Evolutionary conservation across 1,140 invertebrate genomes (phyloP), one percentile per base, ranked within the genome.

Genomic region (Battus philenor): DNA sequence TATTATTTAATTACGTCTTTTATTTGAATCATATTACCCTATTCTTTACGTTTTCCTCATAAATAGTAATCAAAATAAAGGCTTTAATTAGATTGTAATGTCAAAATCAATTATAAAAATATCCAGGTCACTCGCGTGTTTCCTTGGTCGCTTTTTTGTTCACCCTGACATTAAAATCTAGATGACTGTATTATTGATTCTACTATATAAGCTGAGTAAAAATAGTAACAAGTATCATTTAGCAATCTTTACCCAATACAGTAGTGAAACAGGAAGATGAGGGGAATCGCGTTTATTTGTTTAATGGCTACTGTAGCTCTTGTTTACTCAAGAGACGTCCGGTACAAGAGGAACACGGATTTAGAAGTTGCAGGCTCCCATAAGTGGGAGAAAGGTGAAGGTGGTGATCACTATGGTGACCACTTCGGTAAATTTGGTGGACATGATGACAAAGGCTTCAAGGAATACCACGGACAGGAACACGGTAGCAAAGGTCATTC

Each of bases 401-500:
- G 88, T 2, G 88, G 77, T 4, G 79, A 83, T 17, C 73, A 86
- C 30, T 80, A 90, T 27, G 76, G 79, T 2, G 78, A 87, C 29
- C 64, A 82, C 36, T 71, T 81, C 43, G 48, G 57, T 41, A 82
- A 88, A 49, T 81, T 87, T 47, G 90, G 90, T 26, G 87, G 87
- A 17, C 51, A 61, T 8, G 64, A 38, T 2, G 70, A 80, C 11
- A 80, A 84, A 15, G 80, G 80, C 8, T 89, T 92, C 80, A 89
- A 92, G 48, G 86, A 84, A 12, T 78, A 89, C 47, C 90, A 92
- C 54, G 89, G 90, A 36, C 88, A 88, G 54, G 89, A 91, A 48
- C 88, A 91, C 45, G 90, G 90, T 1, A 87, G 90, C 18, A 91
- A 94, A 50, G 92, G 92, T 0, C 90, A 93, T 61, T 89, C 91